Evolutionary conservation across 2,797 vertebrate genomes (phyloP).

Genomic region (Siniperca scherzeri): DNA sequence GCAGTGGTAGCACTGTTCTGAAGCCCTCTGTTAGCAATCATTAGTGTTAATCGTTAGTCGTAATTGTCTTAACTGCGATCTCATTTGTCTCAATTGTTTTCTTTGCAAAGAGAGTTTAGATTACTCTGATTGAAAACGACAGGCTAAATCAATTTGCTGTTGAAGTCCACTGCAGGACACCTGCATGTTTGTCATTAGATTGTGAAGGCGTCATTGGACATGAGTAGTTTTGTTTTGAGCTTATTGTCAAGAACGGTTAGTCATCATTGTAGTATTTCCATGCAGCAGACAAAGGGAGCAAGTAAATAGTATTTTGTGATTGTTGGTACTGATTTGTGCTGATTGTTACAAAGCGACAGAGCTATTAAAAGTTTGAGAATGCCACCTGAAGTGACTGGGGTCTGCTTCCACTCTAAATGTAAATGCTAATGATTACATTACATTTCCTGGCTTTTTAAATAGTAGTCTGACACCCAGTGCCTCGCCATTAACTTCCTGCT

Average conservation of each 20-base stretch:
- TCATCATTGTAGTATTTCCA: neutral
- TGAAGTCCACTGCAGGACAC: conserved; percentile 21
- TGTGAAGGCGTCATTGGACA: neutral
- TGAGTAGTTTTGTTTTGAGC: neutral
- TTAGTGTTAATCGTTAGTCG: conserved; percentile 55
- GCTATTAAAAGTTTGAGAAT: conserved; percentile 49
- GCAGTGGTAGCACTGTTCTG: conserved; percentile 6
- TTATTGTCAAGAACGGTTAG: neutral
- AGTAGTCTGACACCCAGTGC: conserved; percentile 12
- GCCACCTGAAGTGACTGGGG: conserved; percentile 11
- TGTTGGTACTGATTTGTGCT: conserved; percentile 26
- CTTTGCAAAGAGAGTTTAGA: conserved; percentile 41
- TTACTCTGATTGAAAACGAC: conserved; percentile 47
- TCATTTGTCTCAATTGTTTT: conserved; percentile 58
- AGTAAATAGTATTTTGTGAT: conserved; percentile 16
- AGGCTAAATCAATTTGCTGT: conserved; percentile 29
- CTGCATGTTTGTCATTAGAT: conserved; percentile 1
- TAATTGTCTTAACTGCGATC: conserved; percentile 61
- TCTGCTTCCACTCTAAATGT: conserved; percentile 44
- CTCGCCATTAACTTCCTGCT: conserved; percentile 41
- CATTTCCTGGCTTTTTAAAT: neutral
- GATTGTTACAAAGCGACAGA: conserved; percentile 34
- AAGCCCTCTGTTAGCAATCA: conserved; percentile 44
- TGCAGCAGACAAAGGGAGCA: neutral
- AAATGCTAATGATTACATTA: conserved; percentile 39